These are phyloP conservation scores for Hepsetus odoe DNA, from an alignment of 2,113 vertebrate genomes.

Conservation along the genomic window DNA sequence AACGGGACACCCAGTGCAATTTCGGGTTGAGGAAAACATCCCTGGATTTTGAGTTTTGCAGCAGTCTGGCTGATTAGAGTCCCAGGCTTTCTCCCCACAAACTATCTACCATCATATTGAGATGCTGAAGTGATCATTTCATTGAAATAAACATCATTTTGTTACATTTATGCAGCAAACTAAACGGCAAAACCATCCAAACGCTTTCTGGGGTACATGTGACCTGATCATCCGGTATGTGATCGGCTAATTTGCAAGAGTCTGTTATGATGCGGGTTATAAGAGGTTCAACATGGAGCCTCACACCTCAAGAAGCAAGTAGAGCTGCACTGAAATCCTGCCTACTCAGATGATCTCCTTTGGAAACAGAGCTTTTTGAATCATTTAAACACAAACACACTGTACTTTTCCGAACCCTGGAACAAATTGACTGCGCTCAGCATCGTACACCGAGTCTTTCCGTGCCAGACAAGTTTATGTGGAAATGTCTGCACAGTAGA, in stretches of 20 bases:
- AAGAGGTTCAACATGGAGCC: neutral
- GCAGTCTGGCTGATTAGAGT: too few relatives aligned
- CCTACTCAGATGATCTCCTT: neutral
- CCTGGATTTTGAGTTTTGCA: too few relatives aligned
- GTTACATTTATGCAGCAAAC: too few relatives aligned
- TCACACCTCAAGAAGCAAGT: neutral
- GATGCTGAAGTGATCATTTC: too few relatives aligned
- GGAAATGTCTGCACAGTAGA: conserved; percentile 66
- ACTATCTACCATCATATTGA: too few relatives aligned
- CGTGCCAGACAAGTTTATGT: conserved; percentile 56
- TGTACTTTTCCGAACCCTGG: conserved; percentile 6
- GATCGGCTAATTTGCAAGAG: neutral
- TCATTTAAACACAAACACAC: conserved; percentile 28
- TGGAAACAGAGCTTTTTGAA: conserved; percentile 12
- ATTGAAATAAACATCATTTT: too few relatives aligned
- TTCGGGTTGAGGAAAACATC: too few relatives aligned
- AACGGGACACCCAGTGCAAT: too few relatives aligned
- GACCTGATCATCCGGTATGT: neutral
- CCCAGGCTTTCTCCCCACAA: too few relatives aligned
- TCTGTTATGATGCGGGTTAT: neutral
- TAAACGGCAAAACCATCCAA: too few relatives aligned
- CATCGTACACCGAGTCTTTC: conserved; percentile 43
- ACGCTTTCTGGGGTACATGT: too few relatives aligned
- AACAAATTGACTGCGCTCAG: neutral
- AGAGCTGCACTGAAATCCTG: neutral